These are phyloP conservation scores for Biston stratarius DNA, from an alignment of 2,888 invertebrate species.

Conservation along the genomic window DNA sequence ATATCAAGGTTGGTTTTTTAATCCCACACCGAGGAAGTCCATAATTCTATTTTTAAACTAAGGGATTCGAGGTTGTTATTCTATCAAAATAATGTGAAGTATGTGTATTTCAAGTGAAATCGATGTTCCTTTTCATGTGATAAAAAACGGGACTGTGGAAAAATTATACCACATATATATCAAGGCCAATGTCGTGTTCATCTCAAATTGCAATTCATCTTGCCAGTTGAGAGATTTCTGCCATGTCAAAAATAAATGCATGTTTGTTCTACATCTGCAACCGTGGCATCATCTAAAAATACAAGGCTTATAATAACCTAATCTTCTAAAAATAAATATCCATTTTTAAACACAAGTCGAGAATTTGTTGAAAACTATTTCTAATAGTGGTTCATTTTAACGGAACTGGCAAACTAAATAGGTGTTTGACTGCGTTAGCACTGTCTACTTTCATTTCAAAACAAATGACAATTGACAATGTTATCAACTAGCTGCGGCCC, in stretches of 20 bases:
- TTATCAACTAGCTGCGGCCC: too few relatives aligned
- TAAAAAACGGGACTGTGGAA: conserved; percentile 1
- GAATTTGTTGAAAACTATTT: conserved; percentile 13
- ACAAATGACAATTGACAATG: background rate
- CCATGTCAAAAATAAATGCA: conserved; percentile 11
- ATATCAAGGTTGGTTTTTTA: conserved; percentile 61
- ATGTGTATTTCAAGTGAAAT: conserved; percentile 12
- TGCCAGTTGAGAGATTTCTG: conserved; percentile 1
- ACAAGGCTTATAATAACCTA: conserved; percentile 12
- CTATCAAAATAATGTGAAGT: conserved; percentile 18
- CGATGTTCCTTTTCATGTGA: background rate
- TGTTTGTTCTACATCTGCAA: conserved; percentile 16
- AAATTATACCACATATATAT: conserved; percentile 1
- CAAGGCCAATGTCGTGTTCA: conserved; percentile 8
- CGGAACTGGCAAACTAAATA: background rate
- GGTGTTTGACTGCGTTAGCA: background rate
- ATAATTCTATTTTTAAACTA: conserved; percentile 39
- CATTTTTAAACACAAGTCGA: conserved; percentile 12
- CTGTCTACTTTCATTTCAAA: background rate
- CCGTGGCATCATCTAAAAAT: conserved; percentile 20
- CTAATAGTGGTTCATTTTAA: conserved; percentile 6
- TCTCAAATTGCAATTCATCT: background rate
- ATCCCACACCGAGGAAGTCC: conserved; percentile 53
- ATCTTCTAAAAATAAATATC: conserved; percentile 24
- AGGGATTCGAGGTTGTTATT: conserved; percentile 24